phyloP scores from a whole-genome alignment of 2,113 vertebrate species.

The Lophochroa leadbeateri region DNA sequence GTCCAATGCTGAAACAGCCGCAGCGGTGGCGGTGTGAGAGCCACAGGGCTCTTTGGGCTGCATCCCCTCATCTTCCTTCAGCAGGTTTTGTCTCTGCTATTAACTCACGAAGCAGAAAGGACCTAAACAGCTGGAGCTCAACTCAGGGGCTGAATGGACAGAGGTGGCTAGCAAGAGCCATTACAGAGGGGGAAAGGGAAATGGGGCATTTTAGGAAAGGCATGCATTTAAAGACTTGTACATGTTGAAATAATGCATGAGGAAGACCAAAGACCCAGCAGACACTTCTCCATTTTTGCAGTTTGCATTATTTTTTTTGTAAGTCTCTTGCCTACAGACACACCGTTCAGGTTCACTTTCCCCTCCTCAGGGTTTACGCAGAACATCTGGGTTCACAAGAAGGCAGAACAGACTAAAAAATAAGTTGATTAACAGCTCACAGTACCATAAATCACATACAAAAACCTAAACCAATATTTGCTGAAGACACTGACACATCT shows the following conservation, averaged over 20 bases:
- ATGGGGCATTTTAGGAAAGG: background rate
- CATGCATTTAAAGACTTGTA: background rate
- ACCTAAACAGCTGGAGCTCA: background rate
- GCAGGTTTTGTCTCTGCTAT: background rate
- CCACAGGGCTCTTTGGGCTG: background rate
- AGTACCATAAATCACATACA: background rate
- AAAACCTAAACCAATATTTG: background rate
- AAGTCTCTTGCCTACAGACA: background rate
- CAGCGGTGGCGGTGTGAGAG: fast-evolving
- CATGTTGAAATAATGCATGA: background rate
- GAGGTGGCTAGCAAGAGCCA: background rate
- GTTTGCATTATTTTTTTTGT: background rate
- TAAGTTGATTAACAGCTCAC: background rate
- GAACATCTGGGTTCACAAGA: background rate
- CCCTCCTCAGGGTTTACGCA: background rate
- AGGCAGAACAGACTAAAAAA: background rate
- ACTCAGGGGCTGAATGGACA: background rate
- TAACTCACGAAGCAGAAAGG: background rate
- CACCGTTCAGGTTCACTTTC: background rate
- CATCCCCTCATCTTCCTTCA: background rate
- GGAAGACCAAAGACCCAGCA: background rate
- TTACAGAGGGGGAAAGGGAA: background rate
- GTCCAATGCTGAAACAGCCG: background rate
- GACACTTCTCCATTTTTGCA: background rate
- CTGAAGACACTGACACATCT: background rate